Evolutionary conservation across 2,797 vertebrate genomes (phyloP).

Genomic region (Sebastes kiyomatsui): DNA sequence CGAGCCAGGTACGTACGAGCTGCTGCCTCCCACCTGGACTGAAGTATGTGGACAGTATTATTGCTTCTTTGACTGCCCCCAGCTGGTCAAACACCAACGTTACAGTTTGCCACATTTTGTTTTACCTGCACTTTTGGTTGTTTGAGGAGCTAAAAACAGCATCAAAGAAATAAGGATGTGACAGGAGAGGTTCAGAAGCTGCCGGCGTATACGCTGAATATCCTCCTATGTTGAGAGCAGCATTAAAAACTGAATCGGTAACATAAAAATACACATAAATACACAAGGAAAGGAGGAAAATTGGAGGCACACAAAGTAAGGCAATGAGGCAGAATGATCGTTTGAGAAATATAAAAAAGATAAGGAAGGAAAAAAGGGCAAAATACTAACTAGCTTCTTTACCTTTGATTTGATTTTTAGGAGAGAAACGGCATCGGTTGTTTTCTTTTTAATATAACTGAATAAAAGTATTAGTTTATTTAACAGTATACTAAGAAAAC

Average conservation of each 20-base stretch:
- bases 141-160: background rate
- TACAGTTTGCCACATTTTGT: background rate
- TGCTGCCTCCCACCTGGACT: background rate
- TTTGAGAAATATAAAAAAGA: too few relatives aligned
- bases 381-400: background rate
- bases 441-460: too few relatives aligned
- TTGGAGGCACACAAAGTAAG: too few relatives aligned
- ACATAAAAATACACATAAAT: background rate
- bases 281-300: background rate
- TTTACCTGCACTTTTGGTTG: background rate
- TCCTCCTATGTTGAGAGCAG: background rate
- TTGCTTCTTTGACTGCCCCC: conserved; percentile 8
- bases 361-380: background rate
- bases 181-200: background rate
- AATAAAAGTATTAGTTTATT: too few relatives aligned
- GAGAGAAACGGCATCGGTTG: too few relatives aligned
- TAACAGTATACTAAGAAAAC: too few relatives aligned
- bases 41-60: background rate
- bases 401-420: too few relatives aligned
- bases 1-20: conserved; percentile 91
- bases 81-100: background rate
- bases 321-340: too few relatives aligned
- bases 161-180: background rate
- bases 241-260: background rate
- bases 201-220: too few relatives aligned